Base-by-base conservation (phyloP, 2,888 invertebrate genomes). In the Nycteola revayana region DNA sequence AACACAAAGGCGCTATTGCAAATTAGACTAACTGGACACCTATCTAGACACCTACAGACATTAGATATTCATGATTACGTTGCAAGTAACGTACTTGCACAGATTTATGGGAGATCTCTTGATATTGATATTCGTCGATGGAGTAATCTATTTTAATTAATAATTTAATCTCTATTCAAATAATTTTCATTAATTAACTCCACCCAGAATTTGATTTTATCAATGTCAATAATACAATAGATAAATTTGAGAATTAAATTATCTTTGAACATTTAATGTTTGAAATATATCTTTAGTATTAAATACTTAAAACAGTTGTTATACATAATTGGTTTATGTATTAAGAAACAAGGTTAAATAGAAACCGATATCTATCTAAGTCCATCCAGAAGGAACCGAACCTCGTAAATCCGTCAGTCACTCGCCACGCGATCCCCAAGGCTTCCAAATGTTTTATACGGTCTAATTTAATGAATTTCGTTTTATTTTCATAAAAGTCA, bases 1-100 rank as follows among this genome's bases (percentile, higher is more conserved):
- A 86, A 83, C 83, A 79, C 79, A 75, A 78, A 81, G 76, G 75
- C 67, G 65, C 72, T 73, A 81, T 80, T 78, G 82, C 83, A 83
- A 85, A 85, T 87, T 82, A 86, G 78, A 71, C 76, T 78, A 76
- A 75, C 71, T 65, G 66, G 68, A 70, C 72, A 63, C 64, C 63
- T 68, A 76, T 74, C 66, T 67, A 61, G 60, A 60, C 59, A 55
- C 64, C 70, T 67, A 68, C 64, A 49, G 58, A 69, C 58, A 64
- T 74, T 72, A 75, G 72, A 75, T 74, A 66, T 71, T 67, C 67
- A 66, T 69, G 73, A 77, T 77, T 75, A 69, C 57, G 46, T 60
- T 57, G 46, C 60, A 57, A 55, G 45, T 60, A 50, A 54, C 35
- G 28, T n/a, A 21, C 21, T 14, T 14, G 21, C 14, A 20, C 28